A percentile compares a stretch with the other conserved stretches of the same genome.
Conservation (phyloP, 2,797 vertebrate species). For the Lithobates pipiens region DNA sequence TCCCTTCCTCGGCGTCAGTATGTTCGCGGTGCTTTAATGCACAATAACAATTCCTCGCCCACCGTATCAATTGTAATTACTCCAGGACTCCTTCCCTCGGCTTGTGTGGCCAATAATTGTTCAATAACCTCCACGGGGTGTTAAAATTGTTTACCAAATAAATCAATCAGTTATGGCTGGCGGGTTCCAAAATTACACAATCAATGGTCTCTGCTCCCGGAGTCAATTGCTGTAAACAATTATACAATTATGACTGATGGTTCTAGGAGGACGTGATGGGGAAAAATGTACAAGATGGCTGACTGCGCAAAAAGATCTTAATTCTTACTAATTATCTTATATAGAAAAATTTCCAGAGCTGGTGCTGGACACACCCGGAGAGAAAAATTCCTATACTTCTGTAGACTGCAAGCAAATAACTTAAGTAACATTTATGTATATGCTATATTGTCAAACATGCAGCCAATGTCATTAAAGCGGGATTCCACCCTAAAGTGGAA, state of each 20-base stretch:
- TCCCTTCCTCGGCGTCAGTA: not conserved
- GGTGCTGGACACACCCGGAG: no score
- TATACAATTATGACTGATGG: conserved; percentile 43
- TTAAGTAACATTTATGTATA: no score
- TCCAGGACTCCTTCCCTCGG: not conserved
- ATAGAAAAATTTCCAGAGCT: no score
- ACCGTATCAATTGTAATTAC: conserved; percentile 49
- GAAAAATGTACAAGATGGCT: no score
- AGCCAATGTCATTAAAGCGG: no score
- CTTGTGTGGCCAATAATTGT: conserved; percentile 38
- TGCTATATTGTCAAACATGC: no score
- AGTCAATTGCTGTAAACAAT: conserved; percentile 43
- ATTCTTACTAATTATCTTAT: no score
- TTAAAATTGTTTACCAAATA: conserved; percentile 37
- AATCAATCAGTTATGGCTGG: conserved; percentile 42
- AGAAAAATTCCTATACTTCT: no score
- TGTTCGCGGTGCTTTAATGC: conserved; percentile 6
- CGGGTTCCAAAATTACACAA: not conserved
- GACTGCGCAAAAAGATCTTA: no score
- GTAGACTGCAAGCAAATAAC: no score
- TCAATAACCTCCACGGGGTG: conserved; percentile 27
- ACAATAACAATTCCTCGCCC: conserved; percentile 22
- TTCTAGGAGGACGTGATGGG: not conserved
- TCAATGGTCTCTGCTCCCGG: conserved; percentile 8
- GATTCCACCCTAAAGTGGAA: no score